Evolutionary conservation across 2,797 vertebrate species (phyloP).

Genomic region (Choloepus didactylus): DNA sequence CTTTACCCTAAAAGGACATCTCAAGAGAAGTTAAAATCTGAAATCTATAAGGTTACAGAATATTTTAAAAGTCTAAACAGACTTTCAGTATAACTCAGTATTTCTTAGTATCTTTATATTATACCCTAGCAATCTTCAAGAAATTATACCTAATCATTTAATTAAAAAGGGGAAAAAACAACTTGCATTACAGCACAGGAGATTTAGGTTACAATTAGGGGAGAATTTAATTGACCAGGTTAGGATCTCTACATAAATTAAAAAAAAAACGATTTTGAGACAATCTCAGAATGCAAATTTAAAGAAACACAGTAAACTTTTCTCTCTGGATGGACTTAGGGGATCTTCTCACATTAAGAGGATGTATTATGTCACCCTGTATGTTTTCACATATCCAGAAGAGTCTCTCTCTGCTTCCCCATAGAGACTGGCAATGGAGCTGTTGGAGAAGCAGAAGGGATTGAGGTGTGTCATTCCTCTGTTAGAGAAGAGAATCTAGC

Average conservation of each 20-base stretch:
- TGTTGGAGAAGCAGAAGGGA: background rate
- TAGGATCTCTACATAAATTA: background rate
- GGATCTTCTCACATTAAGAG: background rate
- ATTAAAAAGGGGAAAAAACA: background rate
- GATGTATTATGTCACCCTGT: background rate
- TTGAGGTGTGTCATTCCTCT: background rate
- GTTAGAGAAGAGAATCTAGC: background rate
- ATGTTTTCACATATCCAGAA: background rate
- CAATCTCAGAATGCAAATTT: background rate
- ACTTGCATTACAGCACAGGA: background rate
- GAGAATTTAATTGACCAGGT: background rate
- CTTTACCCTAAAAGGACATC: background rate
- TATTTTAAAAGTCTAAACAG: background rate
- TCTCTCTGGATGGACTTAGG: background rate
- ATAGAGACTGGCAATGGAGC: background rate
- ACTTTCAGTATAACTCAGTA: background rate
- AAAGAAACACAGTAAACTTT: background rate
- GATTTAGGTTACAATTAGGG: background rate
- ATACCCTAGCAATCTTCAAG: background rate
- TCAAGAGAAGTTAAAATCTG: background rate
- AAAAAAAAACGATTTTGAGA: background rate
- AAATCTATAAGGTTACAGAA: background rate
- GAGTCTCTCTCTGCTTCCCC: background rate
- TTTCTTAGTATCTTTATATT: background rate
- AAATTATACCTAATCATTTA: background rate